These are phyloP conservation scores for Hemicordylus capensis DNA, from an alignment of 2,113 vertebrate species.

Conservation along the genomic window DNA sequence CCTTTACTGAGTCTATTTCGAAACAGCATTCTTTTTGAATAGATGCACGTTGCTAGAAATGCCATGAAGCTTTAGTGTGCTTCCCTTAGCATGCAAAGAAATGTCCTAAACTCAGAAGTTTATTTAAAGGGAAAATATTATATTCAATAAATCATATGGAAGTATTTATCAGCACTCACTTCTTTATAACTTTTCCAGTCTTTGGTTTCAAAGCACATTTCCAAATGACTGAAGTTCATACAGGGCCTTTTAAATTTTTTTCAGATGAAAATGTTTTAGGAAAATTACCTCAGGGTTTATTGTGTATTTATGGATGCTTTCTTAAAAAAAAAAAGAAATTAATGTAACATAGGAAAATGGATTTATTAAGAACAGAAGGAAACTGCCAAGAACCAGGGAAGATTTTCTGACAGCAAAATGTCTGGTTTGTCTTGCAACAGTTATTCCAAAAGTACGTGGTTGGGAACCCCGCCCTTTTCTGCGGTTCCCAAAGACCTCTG, in stretches of 20 bases:
- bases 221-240: conserved; percentile 70
- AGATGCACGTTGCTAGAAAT: conserved; percentile 20
- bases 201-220: conserved; percentile 73
- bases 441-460: background rate
- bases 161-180: conserved; percentile 76
- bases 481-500: background rate
- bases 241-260: conserved; percentile 57
- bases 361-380: conserved; percentile 70
- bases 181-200: conserved; percentile 73
- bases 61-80: conserved; percentile 34
- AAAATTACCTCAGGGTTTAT: conserved; percentile 73
- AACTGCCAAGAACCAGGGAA: conserved; percentile 51
- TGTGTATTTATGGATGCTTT: conserved; percentile 66
- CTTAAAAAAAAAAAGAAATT: conserved; percentile 26
- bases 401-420: conserved; percentile 53
- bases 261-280: conserved; percentile 73
- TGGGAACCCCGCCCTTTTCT: background rate
- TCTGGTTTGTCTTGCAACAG: conserved; percentile 40
- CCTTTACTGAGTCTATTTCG: background rate
- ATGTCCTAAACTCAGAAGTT: conserved; percentile 49
- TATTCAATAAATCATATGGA: conserved; percentile 74
- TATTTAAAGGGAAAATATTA: conserved; percentile 63
- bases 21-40: background rate
- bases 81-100: conserved; percentile 46
- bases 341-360: conserved; percentile 67